Evolutionary conservation across 2,888 invertebrate genomes (phyloP).

Genomic region (Cyclophora punctaria): DNA sequence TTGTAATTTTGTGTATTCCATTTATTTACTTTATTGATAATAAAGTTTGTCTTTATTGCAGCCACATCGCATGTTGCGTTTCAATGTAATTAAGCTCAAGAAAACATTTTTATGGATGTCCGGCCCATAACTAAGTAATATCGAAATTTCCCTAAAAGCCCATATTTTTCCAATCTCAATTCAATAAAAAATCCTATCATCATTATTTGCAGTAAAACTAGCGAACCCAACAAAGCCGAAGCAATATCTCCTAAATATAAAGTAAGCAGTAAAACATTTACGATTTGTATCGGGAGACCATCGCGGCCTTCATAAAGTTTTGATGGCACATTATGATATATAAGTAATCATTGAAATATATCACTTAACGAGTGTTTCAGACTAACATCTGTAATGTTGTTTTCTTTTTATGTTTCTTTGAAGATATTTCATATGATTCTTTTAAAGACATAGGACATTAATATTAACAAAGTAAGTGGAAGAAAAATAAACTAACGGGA

Average conservation of each 20-base stretch:
- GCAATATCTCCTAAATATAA: conserved; percentile 11
- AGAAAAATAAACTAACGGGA: no score
- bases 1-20: no score
- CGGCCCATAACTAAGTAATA: no score
- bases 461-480: no score
- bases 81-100: no score
- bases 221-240: conserved; percentile 4
- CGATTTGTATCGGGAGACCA: conserved; percentile 36
- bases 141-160: no score
- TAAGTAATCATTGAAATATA: conserved; percentile 7
- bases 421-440: no score
- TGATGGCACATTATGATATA: conserved; percentile 45
- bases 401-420: not conserved
- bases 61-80: no score
- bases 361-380: not conserved
- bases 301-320: conserved; percentile 43
- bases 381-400: not conserved
- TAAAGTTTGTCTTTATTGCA: no score
- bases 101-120: no score
- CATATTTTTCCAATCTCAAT: not conserved
- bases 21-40: no score
- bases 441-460: no score
- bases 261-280: conserved; percentile 43
- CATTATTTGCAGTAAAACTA: conserved; percentile 17
- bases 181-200: conserved; percentile 3